A percentile compares a stretch with the other conserved stretches of the same genome.
Evolutionary conservation across 2,888 invertebrate genomes (phyloP).

Genomic region (Torymus auratus): DNA sequence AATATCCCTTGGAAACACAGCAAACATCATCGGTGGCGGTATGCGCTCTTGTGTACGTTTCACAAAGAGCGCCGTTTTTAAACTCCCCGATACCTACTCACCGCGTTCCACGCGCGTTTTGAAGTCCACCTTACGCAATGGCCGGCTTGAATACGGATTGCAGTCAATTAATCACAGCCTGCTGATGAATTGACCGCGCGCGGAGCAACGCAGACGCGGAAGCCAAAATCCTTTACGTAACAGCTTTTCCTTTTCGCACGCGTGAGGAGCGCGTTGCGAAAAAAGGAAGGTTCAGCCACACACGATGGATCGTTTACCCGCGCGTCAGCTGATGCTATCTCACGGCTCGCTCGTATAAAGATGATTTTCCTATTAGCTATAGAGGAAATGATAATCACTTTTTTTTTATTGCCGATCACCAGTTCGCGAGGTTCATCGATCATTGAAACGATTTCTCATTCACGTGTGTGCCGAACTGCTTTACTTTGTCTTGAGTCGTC

Average conservation of each 20-base stretch:
- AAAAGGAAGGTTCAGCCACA: conserved; percentile 15
- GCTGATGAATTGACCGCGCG: conserved; percentile 40
- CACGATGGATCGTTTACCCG: too few relatives aligned
- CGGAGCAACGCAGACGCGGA: conserved; percentile 28
- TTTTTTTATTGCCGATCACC: too few relatives aligned
- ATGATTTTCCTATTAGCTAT: too few relatives aligned
- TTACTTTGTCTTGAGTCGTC: too few relatives aligned
- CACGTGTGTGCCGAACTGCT: too few relatives aligned
- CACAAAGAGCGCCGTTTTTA: conserved; percentile 21
- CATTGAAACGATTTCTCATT: too few relatives aligned
- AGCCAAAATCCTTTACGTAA: conserved; percentile 47
- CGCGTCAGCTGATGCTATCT: too few relatives aligned
- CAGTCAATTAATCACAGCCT: conserved; percentile 48
- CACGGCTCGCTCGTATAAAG: too few relatives aligned
- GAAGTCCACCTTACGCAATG: conserved; percentile 43
- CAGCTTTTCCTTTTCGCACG: conserved; percentile 9
- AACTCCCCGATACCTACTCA: neutral
- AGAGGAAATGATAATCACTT: too few relatives aligned
- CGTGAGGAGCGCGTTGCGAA: neutral
- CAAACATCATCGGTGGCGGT: conserved; percentile 13
- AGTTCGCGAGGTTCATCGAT: too few relatives aligned
- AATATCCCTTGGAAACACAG: neutral
- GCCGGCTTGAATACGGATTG: conserved; percentile 35
- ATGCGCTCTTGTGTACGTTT: neutral
- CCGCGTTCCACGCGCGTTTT: conserved; percentile 6